Conservation (phyloP, 2,113 vertebrate species). For the Notechis scutatus region DNA sequence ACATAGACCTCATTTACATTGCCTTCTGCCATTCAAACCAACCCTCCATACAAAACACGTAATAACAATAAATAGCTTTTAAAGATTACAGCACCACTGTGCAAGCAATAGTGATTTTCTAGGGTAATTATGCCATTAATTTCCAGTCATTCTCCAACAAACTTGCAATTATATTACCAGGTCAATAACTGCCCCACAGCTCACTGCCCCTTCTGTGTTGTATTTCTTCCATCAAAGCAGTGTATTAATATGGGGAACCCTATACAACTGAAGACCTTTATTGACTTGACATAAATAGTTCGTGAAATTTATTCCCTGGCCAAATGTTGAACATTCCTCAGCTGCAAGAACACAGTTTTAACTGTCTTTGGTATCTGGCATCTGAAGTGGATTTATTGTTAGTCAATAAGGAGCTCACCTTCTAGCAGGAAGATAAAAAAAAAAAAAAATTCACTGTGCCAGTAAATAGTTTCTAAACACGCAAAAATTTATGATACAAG, state of each 20-base stretch:
- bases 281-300: conserved; percentile 39
- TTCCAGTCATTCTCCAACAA: conserved; percentile 40
- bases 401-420: conserved; percentile 3
- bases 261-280: conserved; percentile 18
- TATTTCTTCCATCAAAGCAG: conserved; percentile 16
- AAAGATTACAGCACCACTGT: conserved; percentile 13
- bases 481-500: background rate
- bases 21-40: background rate
- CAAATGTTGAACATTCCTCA: background rate
- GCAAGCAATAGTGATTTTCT: conserved; percentile 5
- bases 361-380: background rate
- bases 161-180: conserved; percentile 38
- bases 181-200: conserved; percentile 37
- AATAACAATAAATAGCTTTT: conserved; percentile 4
- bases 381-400: background rate
- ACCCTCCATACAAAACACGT: background rate
- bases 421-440: background rate
- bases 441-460: background rate
- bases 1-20: background rate
- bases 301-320: conserved; percentile 35
- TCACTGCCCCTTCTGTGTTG: background rate
- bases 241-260: conserved; percentile 31
- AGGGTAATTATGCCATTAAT: conserved; percentile 47
- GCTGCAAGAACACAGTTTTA: background rate
- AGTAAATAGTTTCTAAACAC: conserved; percentile 25